phyloP scores from a whole-genome alignment of 2,888 invertebrate genomes.

The Hypercompe scribonia region DNA sequence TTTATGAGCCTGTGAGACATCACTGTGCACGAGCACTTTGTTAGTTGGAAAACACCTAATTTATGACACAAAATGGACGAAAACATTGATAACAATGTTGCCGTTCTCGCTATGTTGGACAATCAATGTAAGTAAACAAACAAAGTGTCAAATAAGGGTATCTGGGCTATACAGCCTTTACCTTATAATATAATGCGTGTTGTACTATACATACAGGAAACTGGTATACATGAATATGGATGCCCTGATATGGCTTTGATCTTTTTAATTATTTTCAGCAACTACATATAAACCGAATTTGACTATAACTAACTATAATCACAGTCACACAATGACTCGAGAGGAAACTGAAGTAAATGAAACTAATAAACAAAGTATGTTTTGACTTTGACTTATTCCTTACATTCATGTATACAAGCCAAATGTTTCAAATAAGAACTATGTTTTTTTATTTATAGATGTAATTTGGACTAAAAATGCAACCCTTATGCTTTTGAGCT shows the following conservation, averaged over 20 bases:
- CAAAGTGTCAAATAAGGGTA: constrained; percentile 11
- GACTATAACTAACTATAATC: constrained; percentile 58
- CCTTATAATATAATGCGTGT: background rate
- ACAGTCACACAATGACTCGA: constrained; percentile 56
- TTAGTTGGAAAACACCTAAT: constrained; percentile 51
- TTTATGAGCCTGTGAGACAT: background rate
- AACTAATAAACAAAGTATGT: constrained; percentile 71
- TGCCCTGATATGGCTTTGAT: background rate
- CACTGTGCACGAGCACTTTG: constrained; percentile 11
- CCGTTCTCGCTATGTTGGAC: constrained; percentile 72
- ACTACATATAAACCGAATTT: constrained; percentile 65
- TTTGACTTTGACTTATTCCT: constrained; percentile 10
- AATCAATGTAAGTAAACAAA: constrained; percentile 64
- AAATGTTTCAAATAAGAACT: background rate
- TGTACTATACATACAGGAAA: background rate
- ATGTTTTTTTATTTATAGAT: constrained; percentile 52
- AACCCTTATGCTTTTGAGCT: constrained; percentile 67
- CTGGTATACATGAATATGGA: background rate
- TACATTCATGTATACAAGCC: constrained; percentile 11
- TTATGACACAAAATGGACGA: constrained; percentile 63
- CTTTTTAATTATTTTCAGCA: constrained; percentile 45
- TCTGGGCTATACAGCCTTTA: background rate
- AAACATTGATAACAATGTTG: constrained; percentile 71
- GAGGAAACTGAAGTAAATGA: constrained; percentile 67
- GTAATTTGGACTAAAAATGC: constrained; percentile 74